Percentiles rank a stretch among this genome's conserved stretches.
These are phyloP conservation scores for Tineola bisselliella DNA, from an alignment of 2,888 invertebrate genomes.

Conservation along the genomic window DNA sequence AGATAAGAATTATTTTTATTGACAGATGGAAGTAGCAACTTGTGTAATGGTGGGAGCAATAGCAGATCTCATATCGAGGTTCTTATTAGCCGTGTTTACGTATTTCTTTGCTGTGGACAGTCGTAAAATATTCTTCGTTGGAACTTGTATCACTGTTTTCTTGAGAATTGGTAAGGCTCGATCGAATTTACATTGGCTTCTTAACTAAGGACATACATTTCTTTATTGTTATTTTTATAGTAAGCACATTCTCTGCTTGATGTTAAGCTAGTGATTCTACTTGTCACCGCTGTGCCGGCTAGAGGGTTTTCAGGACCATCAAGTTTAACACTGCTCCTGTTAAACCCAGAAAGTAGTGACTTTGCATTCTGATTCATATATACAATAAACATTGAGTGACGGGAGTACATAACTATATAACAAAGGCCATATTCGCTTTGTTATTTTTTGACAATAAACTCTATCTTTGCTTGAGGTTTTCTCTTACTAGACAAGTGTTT, in stretches of 20 bases:
- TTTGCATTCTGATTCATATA: too few relatives aligned
- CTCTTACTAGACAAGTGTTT: too few relatives aligned
- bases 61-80: constrained; percentile 73
- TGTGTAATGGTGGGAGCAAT: constrained; percentile 76
- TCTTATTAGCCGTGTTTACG: constrained; percentile 70
- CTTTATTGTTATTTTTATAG: neutral
- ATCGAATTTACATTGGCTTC: neutral
- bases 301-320: too few relatives aligned
- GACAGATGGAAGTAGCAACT: constrained; percentile 70
- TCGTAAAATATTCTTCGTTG: constrained; percentile 71
- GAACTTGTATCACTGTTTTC: constrained; percentile 73
- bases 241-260: neutral
- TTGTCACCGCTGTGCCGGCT: too few relatives aligned
- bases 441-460: too few relatives aligned
- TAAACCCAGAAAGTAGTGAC: too few relatives aligned
- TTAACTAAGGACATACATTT: neutral
- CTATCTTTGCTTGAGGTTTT: too few relatives aligned
- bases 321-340: too few relatives aligned
- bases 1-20: neutral
- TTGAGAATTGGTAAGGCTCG: constrained; percentile 71
- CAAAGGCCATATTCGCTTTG: too few relatives aligned
- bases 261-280: too few relatives aligned
- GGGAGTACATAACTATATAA: too few relatives aligned
- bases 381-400: too few relatives aligned
- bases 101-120: constrained; percentile 71